Conservation (phyloP, 2,888 invertebrate genomes). For the Aquatica leii region DNA sequence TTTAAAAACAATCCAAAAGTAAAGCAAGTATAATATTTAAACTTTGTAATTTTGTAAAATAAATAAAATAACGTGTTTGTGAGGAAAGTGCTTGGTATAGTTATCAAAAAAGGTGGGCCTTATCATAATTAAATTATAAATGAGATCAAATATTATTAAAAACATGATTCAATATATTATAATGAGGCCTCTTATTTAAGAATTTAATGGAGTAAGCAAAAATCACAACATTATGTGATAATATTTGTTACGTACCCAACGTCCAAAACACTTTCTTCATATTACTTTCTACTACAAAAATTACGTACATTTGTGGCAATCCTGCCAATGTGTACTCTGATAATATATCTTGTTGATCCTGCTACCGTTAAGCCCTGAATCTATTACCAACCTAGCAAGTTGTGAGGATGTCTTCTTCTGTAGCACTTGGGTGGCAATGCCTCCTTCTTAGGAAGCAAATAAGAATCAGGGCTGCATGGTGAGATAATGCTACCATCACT, state of each 20-base stretch:
- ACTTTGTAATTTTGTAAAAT: constrained; percentile 3
- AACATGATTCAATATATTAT: too few species aligned
- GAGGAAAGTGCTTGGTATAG: constrained; percentile 39
- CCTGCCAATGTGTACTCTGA: constrained; percentile 35
- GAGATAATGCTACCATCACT: constrained; percentile 62
- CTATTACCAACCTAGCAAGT: constrained; percentile 59
- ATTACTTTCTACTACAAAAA: constrained; percentile 29
- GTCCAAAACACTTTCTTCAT: constrained; percentile 45
- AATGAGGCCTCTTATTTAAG: not conserved
- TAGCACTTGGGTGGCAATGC: constrained; percentile 51
- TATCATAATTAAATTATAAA: not conserved
- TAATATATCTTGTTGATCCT: constrained; percentile 35
- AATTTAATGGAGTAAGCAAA: constrained; percentile 17
- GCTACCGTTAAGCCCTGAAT: constrained; percentile 42
- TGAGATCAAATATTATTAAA: too few species aligned
- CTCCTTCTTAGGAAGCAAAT: constrained; percentile 49
- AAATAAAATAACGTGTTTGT: constrained; percentile 19
- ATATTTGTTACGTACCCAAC: constrained; percentile 28
- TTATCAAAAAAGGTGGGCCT: constrained; percentile 1
- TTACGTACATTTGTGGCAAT: constrained; percentile 42
- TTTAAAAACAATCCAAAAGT: too few species aligned
- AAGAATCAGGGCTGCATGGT: constrained; percentile 60
- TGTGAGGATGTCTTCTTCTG: constrained; percentile 55
- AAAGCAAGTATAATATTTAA: too few species aligned
- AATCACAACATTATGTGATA: not conserved